Conservation (phyloP, 2,113 vertebrate species). For the Microtus montanus region DNA sequence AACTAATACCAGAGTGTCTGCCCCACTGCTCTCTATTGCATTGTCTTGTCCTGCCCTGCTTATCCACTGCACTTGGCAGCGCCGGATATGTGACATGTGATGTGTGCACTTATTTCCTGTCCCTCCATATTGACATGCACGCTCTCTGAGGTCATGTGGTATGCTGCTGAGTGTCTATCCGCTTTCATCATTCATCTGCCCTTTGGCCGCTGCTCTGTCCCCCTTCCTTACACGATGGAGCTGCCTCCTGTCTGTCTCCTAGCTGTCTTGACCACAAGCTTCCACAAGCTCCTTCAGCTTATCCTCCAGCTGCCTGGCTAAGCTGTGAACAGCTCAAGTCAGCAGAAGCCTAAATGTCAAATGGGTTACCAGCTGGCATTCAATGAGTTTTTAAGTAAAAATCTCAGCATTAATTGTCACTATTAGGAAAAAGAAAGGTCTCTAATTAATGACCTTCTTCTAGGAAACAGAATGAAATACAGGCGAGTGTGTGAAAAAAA, state of each 20-base stretch:
- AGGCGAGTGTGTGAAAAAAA: neutral
- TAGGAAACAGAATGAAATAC: neutral
- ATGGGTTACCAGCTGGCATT: rapidly evolving
- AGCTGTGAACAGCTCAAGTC: neutral
- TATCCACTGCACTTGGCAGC: neutral
- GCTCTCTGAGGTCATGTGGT: neutral
- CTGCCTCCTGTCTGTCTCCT: neutral
- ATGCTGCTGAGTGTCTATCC: neutral
- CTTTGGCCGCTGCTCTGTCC: neutral
- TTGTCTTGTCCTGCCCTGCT: neutral
- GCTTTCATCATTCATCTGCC: neutral
- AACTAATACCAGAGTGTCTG: neutral
- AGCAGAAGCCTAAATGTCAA: neutral
- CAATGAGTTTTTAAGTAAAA: neutral
- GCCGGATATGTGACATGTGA: neutral
- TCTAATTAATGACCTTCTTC: neutral
- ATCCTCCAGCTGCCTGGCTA: neutral
- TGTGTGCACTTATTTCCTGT: neutral
- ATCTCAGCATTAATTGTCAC: neutral
- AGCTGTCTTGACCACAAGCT: too few species aligned
- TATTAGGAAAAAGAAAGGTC: neutral
- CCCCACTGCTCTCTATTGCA: neutral
- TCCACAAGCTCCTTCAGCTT: neutral
- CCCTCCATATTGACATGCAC: neutral
- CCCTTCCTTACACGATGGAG: neutral